Evolutionary conservation across 2,888 invertebrate species (phyloP), one percentile per base, ranked within the genome.

Genomic region (Nymphalis urticae): DNA sequence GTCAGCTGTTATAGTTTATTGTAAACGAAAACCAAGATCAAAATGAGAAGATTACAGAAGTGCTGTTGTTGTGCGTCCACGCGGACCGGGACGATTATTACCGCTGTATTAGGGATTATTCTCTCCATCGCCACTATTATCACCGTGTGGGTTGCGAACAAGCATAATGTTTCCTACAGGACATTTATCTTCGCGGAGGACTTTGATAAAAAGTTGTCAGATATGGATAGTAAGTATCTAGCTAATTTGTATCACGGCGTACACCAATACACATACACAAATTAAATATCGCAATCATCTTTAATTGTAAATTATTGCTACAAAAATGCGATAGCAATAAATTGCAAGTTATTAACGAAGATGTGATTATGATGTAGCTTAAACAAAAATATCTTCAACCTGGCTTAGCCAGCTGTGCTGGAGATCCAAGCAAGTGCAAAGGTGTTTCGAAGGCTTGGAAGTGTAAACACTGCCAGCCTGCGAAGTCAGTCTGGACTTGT

Each of bases 161-260:
- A 90, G 59, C 92, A 93, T 62, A 92, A 94, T 69, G 94, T 96
- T 60, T 94, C 95, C 76, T 95, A 96, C 87, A 95, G 94, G 82
- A 97, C 96, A n/a, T 96, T 96, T 81, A 93, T 97, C 53, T 94
- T 97, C 75, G 96, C 96, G 81, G 94, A 95, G 79, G 87, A 89
- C 10, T 85, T 86, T 51, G 90, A 91, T 73, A 89, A 77, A 73
- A 86, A 84, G 68, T 85, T 96, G 54, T 94, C 95, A 77, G 94
- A 95, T 77, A 93, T 93, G 79, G 93, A 95, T 82, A 95, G 95
- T 95, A 81, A 88, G 93, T 90, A 62, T 32, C 4, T 19, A 61
- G 5, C 27, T 36, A 56, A 48, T 6, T 32, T 32, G 6, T 32
- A 32, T 32, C 6, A 27, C 3, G 3, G 27, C 27, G 3, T 3